A percentile compares a stretch with the other conserved stretches of the same genome.
These are phyloP conservation scores for Epistrophella euchroma DNA, from an alignment of 2,888 invertebrate species.

Conservation along the genomic window DNA sequence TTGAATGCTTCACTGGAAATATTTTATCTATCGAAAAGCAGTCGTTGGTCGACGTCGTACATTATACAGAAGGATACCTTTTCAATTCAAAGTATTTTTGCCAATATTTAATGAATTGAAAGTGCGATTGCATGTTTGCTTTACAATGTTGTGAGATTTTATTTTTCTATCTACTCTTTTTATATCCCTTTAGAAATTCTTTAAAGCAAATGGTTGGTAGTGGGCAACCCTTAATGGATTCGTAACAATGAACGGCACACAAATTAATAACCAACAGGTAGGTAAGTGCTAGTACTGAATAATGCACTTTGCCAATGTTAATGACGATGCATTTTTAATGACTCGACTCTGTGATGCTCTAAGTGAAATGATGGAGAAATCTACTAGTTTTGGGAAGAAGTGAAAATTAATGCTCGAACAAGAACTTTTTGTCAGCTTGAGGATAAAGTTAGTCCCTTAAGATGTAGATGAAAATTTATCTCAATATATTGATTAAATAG, in stretches of 20 bases:
- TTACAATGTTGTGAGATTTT: conserved; percentile 27
- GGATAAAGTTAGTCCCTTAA: conserved; percentile 8
- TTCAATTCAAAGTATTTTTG: not conserved
- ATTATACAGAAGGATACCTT: not conserved
- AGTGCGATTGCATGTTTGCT: conserved; percentile 67
- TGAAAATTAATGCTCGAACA: conserved; percentile 12
- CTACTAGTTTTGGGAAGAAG: conserved; percentile 2
- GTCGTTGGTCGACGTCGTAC: not conserved
- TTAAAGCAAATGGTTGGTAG: conserved; percentile 4
- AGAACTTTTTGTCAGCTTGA: conserved; percentile 23
- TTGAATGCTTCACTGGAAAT: not conserved
- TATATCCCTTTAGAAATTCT: not conserved
- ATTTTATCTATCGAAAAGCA: not conserved
- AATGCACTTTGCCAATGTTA: conserved; percentile 35
- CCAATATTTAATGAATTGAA: conserved; percentile 50
- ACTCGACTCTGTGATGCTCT: not conserved
- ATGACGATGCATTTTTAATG: conserved; percentile 49
- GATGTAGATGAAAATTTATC: not conserved
- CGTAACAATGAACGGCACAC: conserved; percentile 36
- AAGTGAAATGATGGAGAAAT: not conserved
- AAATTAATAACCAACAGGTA: conserved; percentile 36
- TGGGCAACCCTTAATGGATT: conserved; percentile 49
- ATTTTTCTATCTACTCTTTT: not conserved
- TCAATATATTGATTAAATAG: not conserved
- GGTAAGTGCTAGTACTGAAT: conserved; percentile 35